Evolutionary conservation across 2,113 vertebrate species (phyloP).

Genomic region (Pristiophorus japonicus): DNA sequence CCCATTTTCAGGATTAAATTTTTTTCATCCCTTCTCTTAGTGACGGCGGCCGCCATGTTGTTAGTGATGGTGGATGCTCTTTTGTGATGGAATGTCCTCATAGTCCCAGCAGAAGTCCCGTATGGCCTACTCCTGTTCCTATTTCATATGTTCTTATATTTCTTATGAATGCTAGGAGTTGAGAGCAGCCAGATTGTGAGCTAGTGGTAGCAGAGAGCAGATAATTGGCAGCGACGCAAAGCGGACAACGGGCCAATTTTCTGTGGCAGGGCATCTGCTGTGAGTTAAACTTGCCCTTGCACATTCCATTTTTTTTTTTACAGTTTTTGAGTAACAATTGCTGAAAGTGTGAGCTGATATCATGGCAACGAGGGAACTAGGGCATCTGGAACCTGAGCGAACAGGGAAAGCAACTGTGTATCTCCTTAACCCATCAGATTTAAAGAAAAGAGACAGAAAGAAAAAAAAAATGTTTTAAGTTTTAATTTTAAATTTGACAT

Average conservation of each 20-base stretch:
- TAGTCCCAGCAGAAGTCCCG: not conserved
- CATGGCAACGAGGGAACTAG: not conserved
- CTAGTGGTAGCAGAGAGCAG: too few relatives aligned
- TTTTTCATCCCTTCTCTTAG: not conserved
- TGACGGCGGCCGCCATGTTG: not conserved
- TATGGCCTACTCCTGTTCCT: too few relatives aligned
- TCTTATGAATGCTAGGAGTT: too few relatives aligned
- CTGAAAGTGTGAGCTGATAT: not conserved
- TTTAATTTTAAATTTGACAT: too few relatives aligned
- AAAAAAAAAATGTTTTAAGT: too few relatives aligned
- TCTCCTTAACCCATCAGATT: not conserved
- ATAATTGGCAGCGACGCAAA: too few relatives aligned
- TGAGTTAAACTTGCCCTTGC: too few relatives aligned
- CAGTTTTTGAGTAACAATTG: too few relatives aligned
- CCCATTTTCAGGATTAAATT: not conserved
- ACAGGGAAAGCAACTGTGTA: not conserved
- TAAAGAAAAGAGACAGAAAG: not conserved
- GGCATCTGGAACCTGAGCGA: not conserved
- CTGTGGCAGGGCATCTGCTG: not conserved
- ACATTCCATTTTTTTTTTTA: too few relatives aligned
- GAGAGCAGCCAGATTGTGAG: too few relatives aligned
- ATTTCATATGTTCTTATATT: too few relatives aligned
- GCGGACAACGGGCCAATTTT: not conserved
- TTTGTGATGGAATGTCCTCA: not conserved
- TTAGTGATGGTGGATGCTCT: not conserved